A percentile compares a stretch with the other conserved stretches of the same genome.
phyloP scores from a whole-genome alignment of 1,140 invertebrate genomes.

The Zaprionus taronus region DNA sequence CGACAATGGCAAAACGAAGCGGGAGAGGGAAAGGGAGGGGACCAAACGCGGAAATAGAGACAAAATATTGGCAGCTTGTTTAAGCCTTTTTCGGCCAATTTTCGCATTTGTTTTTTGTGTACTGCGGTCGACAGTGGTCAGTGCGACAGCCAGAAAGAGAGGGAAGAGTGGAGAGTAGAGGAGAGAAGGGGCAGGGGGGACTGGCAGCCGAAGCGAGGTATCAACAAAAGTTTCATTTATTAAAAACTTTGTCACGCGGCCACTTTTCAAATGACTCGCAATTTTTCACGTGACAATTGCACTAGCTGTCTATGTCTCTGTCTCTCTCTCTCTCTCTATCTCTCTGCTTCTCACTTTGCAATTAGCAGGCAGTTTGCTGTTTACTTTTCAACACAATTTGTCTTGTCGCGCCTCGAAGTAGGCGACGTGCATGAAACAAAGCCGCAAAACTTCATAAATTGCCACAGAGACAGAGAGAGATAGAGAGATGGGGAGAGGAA shows the following conservation, averaged over 20 bases:
- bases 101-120: conserved; percentile 65
- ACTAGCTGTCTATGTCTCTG: not conserved
- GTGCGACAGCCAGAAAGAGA: not conserved
- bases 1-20: conserved; percentile 58
- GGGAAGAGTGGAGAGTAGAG: not conserved
- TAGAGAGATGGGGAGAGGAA: not conserved
- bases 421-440: conserved; percentile 69
- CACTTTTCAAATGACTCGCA: conserved; percentile 79
- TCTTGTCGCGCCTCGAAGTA: conserved; percentile 72
- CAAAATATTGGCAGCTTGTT: conserved; percentile 83
- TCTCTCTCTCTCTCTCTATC: not conserved
- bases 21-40: not conserved
- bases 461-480: not conserved
- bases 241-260: conserved; percentile 80
- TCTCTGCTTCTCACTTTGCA: conserved; percentile 50
- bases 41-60: conserved; percentile 66
- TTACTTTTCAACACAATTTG: conserved; percentile 79
- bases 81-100: conserved; percentile 77
- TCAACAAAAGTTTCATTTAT: conserved; percentile 77
- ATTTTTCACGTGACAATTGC: conserved; percentile 82
- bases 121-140: conserved; percentile 70
- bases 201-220: not conserved
- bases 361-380: conserved; percentile 80
- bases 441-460: conserved; percentile 79
- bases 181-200: not conserved